Conservation (phyloP, 2,888 invertebrate species). For the Amphipyra berbera region DNA sequence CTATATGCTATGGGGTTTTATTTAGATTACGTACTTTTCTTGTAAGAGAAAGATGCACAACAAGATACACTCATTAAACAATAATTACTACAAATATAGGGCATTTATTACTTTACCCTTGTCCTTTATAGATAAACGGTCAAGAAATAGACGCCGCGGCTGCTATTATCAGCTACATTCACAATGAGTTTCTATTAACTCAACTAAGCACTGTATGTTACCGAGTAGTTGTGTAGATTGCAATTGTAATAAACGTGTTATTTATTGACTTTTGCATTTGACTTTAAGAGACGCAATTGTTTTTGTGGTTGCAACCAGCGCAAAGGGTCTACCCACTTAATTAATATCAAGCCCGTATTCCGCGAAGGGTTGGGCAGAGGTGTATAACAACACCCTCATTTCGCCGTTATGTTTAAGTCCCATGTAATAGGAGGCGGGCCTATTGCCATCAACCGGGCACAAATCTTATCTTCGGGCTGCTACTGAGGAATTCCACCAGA, state of each 20-base stretch:
- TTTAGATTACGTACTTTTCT: too few relatives aligned
- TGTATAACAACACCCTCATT: too few relatives aligned
- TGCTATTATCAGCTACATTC: constrained; percentile 28
- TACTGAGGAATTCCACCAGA: too few relatives aligned
- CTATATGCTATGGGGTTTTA: too few relatives aligned
- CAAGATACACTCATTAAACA: constrained; percentile 1
- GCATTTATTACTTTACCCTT: constrained; percentile 41
- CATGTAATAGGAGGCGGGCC: too few relatives aligned
- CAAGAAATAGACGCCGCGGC: constrained; percentile 26
- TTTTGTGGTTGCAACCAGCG: constrained; percentile 5
- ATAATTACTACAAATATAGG: constrained; percentile 15
- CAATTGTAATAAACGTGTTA: constrained; percentile 12
- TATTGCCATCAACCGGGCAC: too few relatives aligned
- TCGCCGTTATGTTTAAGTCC: too few relatives aligned
- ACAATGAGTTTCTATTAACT: constrained; percentile 43
- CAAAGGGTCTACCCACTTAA: background rate
- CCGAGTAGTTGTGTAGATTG: constrained; percentile 15
- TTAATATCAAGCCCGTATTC: too few relatives aligned
- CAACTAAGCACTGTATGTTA: constrained; percentile 12
- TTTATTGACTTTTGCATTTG: constrained; percentile 14
- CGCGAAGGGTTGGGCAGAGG: too few relatives aligned
- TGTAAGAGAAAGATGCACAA: constrained; percentile 9
- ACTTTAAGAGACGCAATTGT: constrained; percentile 4
- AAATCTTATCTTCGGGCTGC: too few relatives aligned
- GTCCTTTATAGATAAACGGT: constrained; percentile 48